These are phyloP conservation scores for Argyrosomus japonicus DNA, from an alignment of 2,113 vertebrate species.

Conservation along the genomic window DNA sequence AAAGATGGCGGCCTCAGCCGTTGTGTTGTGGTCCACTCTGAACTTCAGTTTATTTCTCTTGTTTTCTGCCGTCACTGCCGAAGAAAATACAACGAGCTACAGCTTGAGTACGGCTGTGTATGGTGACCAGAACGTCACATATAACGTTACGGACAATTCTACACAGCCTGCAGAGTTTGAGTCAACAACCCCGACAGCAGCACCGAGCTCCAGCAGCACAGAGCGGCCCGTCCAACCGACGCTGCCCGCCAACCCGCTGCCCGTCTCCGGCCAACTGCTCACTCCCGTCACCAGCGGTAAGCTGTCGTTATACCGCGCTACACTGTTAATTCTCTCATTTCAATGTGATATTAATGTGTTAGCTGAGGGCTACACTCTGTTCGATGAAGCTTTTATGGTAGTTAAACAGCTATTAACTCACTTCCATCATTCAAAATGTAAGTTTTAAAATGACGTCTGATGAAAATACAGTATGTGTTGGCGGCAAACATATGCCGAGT, in stretches of 20 bases:
- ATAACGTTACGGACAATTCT: background rate
- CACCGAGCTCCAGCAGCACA: background rate
- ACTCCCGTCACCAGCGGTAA: constrained; percentile 49
- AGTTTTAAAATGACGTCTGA: too few species aligned
- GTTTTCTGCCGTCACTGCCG: background rate
- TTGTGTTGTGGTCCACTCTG: accelerated
- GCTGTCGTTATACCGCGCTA: background rate
- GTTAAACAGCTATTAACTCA: background rate
- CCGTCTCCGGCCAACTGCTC: constrained; percentile 51
- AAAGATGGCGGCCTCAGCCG: constrained; percentile 50
- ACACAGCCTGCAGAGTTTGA: background rate
- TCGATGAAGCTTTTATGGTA: too few species aligned
- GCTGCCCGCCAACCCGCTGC: constrained; percentile 13
- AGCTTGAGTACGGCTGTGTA: background rate
- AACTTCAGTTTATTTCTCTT: constrained; percentile 8
- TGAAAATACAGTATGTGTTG: too few species aligned
- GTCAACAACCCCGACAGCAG: background rate
- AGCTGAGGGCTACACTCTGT: background rate
- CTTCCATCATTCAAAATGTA: too few species aligned
- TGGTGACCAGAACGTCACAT: background rate
- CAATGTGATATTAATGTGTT: background rate
- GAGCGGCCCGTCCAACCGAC: background rate
- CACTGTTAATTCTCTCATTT: too few species aligned
- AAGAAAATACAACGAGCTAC: constrained; percentile 13
- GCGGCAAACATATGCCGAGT: too few species aligned